These are phyloP conservation scores for Liodrosophila aerea DNA, from an alignment of 2,888 invertebrate genomes.

Conservation along the genomic window DNA sequence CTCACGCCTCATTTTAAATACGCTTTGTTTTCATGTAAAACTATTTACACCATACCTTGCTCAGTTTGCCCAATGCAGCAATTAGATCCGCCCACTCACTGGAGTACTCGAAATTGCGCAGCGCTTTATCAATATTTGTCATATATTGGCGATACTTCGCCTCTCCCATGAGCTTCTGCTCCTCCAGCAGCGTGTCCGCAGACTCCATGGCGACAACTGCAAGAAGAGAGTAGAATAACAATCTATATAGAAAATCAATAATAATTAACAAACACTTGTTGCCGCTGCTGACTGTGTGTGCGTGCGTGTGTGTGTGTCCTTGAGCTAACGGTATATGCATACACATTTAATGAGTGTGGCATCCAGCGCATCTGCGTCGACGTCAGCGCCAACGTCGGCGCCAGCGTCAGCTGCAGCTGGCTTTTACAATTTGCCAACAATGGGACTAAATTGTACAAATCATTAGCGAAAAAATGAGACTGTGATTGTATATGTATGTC, in stretches of 20 bases:
- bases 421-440: conserved; percentile 35
- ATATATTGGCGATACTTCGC: conserved; percentile 92
- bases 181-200: conserved; percentile 84
- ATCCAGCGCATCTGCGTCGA: conserved; percentile 37
- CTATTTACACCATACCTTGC: conserved; percentile 87
- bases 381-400: conserved; percentile 14
- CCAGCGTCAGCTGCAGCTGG: conserved; percentile 26
- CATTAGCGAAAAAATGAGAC: conserved; percentile 27
- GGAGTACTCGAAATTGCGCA: conserved; percentile 95
- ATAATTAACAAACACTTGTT: conserved; percentile 70
- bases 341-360: conserved; percentile 61
- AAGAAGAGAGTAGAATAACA: conserved; percentile 16
- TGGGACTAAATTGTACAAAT: conserved; percentile 36
- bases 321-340: conserved; percentile 31
- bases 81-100: conserved; percentile 98
- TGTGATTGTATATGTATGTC: not conserved
- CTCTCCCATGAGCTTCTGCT: conserved; percentile 91
- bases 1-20: too few species aligned
- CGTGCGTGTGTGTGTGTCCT: conserved; percentile 30
- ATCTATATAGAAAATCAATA: conserved; percentile 49
- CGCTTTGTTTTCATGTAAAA: too few species aligned
- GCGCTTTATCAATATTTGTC: conserved; percentile 91
- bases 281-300: conserved; percentile 14
- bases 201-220: conserved; percentile 78
- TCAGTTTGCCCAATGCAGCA: conserved; percentile 93